These are phyloP conservation scores for Plectropomus leopardus DNA, from an alignment of 2,113 vertebrate genomes.

Conservation along the genomic window DNA sequence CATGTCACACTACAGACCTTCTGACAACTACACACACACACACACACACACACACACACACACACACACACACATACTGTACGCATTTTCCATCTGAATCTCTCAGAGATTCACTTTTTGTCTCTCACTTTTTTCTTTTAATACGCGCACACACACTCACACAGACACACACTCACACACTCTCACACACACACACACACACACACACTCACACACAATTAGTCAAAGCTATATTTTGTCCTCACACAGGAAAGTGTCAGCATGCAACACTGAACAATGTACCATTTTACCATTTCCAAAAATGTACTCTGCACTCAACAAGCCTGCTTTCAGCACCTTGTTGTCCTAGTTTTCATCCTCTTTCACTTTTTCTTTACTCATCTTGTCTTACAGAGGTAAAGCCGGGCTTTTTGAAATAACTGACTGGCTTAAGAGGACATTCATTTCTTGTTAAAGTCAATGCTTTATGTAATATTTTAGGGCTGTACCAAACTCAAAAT, in stretches of 20 bases:
- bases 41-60: not conserved
- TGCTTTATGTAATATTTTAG: too few relatives aligned
- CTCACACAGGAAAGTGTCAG: not conserved
- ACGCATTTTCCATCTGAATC: not conserved
- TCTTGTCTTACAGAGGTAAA: not conserved
- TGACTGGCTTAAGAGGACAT: not conserved
- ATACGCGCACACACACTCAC: not conserved
- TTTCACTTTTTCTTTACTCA: not conserved
- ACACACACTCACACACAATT: not conserved
- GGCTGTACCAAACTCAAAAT: too few relatives aligned
- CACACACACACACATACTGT: not conserved
- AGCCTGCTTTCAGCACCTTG: not conserved
- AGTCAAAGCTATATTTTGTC: not conserved
- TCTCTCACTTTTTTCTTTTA: not conserved
- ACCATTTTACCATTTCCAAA: not conserved
- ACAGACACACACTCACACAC: not conserved
- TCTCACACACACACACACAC: not conserved
- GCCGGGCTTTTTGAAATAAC: not conserved
- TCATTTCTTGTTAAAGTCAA: too few relatives aligned
- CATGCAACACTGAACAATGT: not conserved
- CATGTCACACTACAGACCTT: slow-evolving; percentile 53
- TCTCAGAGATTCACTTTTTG: not conserved
- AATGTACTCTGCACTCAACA: not conserved
- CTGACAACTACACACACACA: slow-evolving; percentile 39
- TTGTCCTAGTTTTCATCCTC: not conserved